Evolutionary conservation across 2,888 invertebrate genomes (phyloP).

Genomic region (Pandemis cinnamomeana): DNA sequence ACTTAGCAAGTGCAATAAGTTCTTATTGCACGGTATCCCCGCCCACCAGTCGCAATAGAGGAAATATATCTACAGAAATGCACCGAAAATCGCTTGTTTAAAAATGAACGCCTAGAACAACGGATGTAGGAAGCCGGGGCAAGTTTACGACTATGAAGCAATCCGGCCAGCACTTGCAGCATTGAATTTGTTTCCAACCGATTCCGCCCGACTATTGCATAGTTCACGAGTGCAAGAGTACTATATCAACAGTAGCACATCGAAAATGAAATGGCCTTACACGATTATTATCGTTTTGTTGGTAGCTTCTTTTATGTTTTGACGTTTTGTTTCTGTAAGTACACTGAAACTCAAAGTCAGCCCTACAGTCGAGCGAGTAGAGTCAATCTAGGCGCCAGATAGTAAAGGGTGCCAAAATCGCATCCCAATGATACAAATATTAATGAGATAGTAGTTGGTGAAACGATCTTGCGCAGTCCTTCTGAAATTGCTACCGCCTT

Average conservation of each 20-base stretch:
- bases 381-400: no score
- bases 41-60: conserved; percentile 50
- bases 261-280: conserved; percentile 54
- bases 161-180: conserved; percentile 58
- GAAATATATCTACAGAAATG: conserved; percentile 54
- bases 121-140: conserved; percentile 62
- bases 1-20: conserved; percentile 9
- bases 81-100: conserved; percentile 71
- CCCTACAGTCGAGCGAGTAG: no score
- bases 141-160: conserved; percentile 71
- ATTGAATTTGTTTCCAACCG: conserved; percentile 71
- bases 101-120: conserved; percentile 68
- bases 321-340: neutral
- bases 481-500: no score
- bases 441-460: no score
- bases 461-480: no score
- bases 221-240: conserved; percentile 67
- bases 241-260: conserved; percentile 60
- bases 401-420: no score
- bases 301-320: neutral
- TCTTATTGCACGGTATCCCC: conserved; percentile 46
- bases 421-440: no score
- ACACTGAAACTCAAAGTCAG: no score
- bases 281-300: conserved; percentile 44
- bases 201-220: conserved; percentile 65